phyloP scores from a whole-genome alignment of 2,888 invertebrate species.

The Nowickia ferox region DNA sequence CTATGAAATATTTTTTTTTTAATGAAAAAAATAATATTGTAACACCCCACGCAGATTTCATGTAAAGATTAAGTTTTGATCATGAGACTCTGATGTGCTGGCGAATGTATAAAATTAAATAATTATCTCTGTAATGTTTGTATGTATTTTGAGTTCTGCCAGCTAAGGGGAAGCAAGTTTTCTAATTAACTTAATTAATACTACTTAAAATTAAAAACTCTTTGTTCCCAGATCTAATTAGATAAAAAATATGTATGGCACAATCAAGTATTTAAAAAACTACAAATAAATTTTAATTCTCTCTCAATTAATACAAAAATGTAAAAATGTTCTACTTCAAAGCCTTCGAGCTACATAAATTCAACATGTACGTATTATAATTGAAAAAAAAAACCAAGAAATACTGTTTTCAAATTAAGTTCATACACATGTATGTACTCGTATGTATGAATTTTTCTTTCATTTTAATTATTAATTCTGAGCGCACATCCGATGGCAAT shows the following conservation, averaged over 20 bases:
- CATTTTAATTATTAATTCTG: constrained; percentile 29
- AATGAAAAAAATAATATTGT: too few species aligned
- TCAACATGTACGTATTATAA: background rate
- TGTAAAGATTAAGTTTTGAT: too few species aligned
- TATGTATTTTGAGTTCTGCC: background rate
- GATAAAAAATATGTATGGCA: background rate
- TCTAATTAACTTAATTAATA: background rate
- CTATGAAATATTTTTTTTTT: too few species aligned
- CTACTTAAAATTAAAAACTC: background rate
- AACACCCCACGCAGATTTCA: too few species aligned
- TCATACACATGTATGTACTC: background rate
- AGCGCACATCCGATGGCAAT: constrained; percentile 57
- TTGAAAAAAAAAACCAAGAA: constrained; percentile 2
- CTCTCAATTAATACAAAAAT: background rate
- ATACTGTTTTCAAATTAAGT: constrained; percentile 20
- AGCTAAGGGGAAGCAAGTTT: background rate
- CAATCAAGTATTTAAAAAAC: background rate
- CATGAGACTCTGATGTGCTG: too few species aligned
- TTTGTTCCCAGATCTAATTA: background rate
- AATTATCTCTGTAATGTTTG: background rate
- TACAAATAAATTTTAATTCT: background rate
- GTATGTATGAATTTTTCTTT: background rate
- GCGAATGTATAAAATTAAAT: background rate
- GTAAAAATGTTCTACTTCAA: background rate
- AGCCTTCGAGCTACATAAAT: background rate